Percentiles rank a stretch among this genome's conserved stretches.
These are phyloP conservation scores for Coenonympha arcania DNA, from an alignment of 2,888 invertebrate genomes.

Conservation along the genomic window DNA sequence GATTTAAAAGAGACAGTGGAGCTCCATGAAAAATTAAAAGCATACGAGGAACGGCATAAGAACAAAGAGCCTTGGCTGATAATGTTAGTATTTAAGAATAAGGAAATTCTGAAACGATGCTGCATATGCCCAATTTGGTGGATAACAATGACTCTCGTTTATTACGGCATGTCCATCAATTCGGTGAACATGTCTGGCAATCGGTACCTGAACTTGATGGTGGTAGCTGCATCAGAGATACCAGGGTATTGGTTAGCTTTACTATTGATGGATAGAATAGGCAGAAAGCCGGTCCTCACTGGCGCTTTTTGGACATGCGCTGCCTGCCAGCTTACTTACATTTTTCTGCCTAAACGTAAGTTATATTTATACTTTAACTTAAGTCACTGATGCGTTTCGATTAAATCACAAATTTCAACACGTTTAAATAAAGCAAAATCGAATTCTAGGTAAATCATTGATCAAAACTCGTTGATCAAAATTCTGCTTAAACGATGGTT, in stretches of 20 bases:
- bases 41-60: background rate
- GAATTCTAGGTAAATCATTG: too few relatives aligned
- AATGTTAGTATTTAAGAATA: conserved; percentile 43
- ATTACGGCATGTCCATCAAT: conserved; percentile 81
- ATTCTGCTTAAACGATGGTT: too few relatives aligned
- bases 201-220: conserved; percentile 78
- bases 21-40: background rate
- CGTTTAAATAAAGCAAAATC: too few relatives aligned
- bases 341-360: conserved; percentile 36
- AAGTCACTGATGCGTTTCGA: too few relatives aligned
- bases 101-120: conserved; percentile 54
- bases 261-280: conserved; percentile 64
- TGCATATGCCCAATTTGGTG: conserved; percentile 77
- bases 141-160: conserved; percentile 81
- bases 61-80: conserved; percentile 47
- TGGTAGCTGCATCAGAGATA: conserved; percentile 75
- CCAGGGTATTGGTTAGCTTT: conserved; percentile 77
- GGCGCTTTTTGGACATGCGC: conserved; percentile 27
- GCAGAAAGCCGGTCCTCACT: conserved; percentile 47
- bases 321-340: conserved; percentile 26
- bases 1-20: conserved; percentile 33
- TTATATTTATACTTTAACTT: too few relatives aligned
- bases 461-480: too few relatives aligned
- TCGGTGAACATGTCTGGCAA: conserved; percentile 79
- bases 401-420: too few relatives aligned